Evolutionary conservation across 2,113 vertebrate species (phyloP), one percentile per base, ranked within the genome.

Genomic region (Esox niger): DNA sequence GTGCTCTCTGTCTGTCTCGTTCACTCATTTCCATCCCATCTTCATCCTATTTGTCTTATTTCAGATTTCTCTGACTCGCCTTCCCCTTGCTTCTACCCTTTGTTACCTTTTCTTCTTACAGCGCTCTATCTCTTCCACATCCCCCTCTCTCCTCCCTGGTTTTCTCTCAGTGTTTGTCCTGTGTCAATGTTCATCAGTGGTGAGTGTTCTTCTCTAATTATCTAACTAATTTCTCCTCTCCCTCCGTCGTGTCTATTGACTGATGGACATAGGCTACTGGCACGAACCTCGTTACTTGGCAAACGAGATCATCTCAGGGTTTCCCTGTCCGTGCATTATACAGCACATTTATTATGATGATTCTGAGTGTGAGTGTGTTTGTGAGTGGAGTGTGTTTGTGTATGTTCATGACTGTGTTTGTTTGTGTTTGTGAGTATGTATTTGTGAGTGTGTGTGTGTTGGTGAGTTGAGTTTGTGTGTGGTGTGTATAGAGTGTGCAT

Each of bases 1-100:
- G 11, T 27, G 46, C 59, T 80, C 72, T 69, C 20, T 66, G 43
- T 71, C 47, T 69, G 32, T 74, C 57, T 68, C 57, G 29, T 1
- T 17, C 56, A 8, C 47, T 52, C 47, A 38, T 38, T 11, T 38
- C 35, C 35, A 5, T 38, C 8, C n/a, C n/a, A 52, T 52, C 17
- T 52, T 52, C 47, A 52, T 52, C 15, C 8, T 52, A 23, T 52
- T 2, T 52, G 5, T 52, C 47, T 52, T 52, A 52, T 21, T 23
- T 52, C 2, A 11, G n/a, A 4, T 43, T 43, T 1, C 38, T 17
- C 38, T 52, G 6, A 52, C 47, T 23, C n/a, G n/a, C n/a, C 47
- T 21, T 52, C 15, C 5, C 47, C 47, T 9, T 7, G 2, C 47
- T n/a, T 29, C 26, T 52, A 49, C 21, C 10, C 8, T 3, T 59